These are phyloP conservation scores for Periparus ater DNA, from an alignment of 2,797 vertebrate genomes.

Conservation along the genomic window DNA sequence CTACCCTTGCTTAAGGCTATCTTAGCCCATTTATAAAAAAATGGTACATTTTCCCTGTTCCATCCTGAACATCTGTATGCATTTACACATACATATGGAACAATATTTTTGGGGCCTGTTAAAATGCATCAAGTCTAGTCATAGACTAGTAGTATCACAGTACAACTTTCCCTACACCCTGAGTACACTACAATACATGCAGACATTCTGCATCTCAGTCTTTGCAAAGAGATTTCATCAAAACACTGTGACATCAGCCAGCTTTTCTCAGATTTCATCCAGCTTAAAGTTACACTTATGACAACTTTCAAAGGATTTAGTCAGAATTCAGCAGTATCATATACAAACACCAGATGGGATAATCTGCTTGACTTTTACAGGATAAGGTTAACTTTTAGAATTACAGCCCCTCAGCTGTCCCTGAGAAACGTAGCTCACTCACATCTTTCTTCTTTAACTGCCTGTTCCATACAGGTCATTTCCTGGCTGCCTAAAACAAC, in stretches of 20 bases:
- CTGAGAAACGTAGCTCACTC: neutral
- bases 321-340: neutral
- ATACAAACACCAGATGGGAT: neutral
- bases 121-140: neutral
- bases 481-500: slow-evolving; percentile 61
- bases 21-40: neutral
- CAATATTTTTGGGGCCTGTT: neutral
- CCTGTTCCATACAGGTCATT: slow-evolving; percentile 27
- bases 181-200: neutral
- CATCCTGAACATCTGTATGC: neutral
- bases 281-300: neutral
- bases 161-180: neutral
- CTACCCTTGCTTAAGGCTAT: neutral
- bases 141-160: neutral
- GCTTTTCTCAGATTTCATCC: neutral
- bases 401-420: neutral
- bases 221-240: neutral
- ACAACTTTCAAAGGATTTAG: neutral
- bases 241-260: neutral
- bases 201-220: fast-evolving
- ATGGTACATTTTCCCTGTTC: neutral
- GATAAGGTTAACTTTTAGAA: neutral
- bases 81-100: neutral
- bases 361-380: neutral
- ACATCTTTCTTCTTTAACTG: neutral